phyloP scores from a whole-genome alignment of 2,113 vertebrate species.

The Oryzias woworae region DNA sequence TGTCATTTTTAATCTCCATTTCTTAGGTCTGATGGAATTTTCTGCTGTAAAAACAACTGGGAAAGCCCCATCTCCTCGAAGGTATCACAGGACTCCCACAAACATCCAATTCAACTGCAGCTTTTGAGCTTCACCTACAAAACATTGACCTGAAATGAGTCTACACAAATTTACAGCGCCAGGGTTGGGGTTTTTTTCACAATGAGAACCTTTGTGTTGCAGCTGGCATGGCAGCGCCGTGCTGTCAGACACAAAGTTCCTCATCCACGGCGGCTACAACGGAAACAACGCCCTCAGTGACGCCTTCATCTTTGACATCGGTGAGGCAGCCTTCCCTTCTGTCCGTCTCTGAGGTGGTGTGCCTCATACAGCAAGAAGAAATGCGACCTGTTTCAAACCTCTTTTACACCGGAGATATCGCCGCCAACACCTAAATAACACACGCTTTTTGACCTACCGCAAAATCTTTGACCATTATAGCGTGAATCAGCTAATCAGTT shows the following conservation, averaged over 20 bases:
- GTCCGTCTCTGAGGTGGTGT: not conserved
- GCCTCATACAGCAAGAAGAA: no score
- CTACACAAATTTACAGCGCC: not conserved
- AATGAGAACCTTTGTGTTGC: slow-evolving; percentile 1
- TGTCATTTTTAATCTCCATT: not conserved
- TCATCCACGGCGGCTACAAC: slow-evolving; percentile 77
- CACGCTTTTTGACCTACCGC: no score
- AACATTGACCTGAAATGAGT: no score
- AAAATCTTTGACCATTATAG: no score
- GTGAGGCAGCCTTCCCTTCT: slow-evolving; percentile 38
- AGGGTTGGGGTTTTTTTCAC: not conserved
- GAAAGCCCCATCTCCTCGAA: slow-evolving; percentile 75
- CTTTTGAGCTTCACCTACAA: not conserved
- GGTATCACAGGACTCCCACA: slow-evolving; percentile 50
- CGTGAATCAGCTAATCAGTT: no score
- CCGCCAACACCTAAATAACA: no score
- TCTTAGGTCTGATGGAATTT: slow-evolving; percentile 83
- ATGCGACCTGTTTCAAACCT: no score
- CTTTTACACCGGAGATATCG: no score
- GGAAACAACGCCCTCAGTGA: slow-evolving; percentile 73
- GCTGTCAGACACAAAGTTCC: slow-evolving; percentile 71
- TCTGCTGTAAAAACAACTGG: slow-evolving; percentile 75
- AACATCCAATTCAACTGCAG: not conserved
- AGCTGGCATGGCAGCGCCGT: slow-evolving; percentile 77
- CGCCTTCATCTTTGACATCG: slow-evolving; percentile 75